Evolutionary conservation across 2,888 invertebrate genomes (phyloP), one percentile per base, ranked within the genome.

Genomic region (Octodonta nipae): DNA sequence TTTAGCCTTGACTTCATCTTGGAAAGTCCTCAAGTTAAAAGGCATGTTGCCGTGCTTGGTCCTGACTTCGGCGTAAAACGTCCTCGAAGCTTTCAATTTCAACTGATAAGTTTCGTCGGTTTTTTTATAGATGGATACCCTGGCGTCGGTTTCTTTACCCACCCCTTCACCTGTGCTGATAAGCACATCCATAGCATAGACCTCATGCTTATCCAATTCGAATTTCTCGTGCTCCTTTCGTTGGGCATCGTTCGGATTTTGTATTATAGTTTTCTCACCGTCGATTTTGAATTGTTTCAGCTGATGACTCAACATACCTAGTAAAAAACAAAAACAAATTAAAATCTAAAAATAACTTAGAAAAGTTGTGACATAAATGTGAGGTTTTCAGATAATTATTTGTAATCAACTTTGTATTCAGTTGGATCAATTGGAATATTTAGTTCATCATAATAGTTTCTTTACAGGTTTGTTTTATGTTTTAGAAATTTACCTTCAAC

Each of bases 81-180:
- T 84, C 63, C 96, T 78, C 8, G 96, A 92, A 26, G 95, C 84
- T 66, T 95, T 98, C 64, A 98, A 67, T 68, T 98, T 98, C 43
- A 99, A 70, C 66, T 89, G 91, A 67, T 98, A 98, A 35, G 86
- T 74, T 61, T 92, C 89, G 50, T 96, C 95, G 40, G 93, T 95
- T 70, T 95, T 95, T 68, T 96, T 96, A 66, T 87, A 98, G 56
- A 98, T 87, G 26, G 96, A 92, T 43, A 95, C 92, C 58, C 93
- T 77, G 15, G 92, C 84, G 50, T 95, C 91, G 64, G 83, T 77
- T 64, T 96, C 92, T 51, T 83, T 78, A 8, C 89, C 89, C 75
- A 84, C 52, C 22, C 54, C 51, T 20, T 44, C 44, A 4, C 47
- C 92, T 93, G 89, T 82, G 52, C 92, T 89, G 38, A 98, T 74